phyloP scores from a whole-genome alignment of 2,888 invertebrate species.

The Drosophila atroscutellata region DNA sequence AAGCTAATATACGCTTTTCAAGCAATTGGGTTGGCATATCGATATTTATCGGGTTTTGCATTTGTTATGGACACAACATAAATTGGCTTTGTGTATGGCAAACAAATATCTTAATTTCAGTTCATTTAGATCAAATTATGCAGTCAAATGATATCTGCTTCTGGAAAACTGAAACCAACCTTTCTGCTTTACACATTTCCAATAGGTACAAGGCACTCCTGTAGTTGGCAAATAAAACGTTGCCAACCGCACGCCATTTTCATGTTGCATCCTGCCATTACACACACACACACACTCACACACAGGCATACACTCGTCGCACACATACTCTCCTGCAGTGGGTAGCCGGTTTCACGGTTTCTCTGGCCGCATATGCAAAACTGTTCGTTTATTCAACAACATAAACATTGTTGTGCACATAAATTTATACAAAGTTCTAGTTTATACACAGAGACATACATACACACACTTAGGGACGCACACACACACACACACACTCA shows the following conservation, averaged over 20 bases:
- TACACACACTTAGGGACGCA: conserved; percentile 19
- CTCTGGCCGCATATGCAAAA: conserved; percentile 71
- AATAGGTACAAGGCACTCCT: neutral
- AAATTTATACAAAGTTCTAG: conserved; percentile 81
- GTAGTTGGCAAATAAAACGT: conserved; percentile 69
- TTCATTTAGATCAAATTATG: neutral
- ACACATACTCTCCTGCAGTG: conserved; percentile 26
- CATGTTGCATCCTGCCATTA: conserved; percentile 80
- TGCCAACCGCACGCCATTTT: conserved; percentile 77
- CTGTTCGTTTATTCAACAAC: conserved; percentile 80
- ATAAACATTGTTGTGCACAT: conserved; percentile 79
- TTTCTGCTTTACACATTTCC: neutral
- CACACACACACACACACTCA: conserved; percentile 4
- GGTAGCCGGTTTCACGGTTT: conserved; percentile 49
- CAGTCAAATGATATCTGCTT: neutral
- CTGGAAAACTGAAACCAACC: neutral
- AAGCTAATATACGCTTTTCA: neutral
- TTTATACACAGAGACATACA: conserved; percentile 58
- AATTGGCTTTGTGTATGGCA: neutral
- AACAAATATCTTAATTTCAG: neutral
- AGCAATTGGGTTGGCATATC: neutral
- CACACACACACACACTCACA: conserved; percentile 36
- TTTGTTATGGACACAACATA: neutral
- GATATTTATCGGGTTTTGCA: neutral
- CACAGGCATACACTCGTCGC: conserved; percentile 15